These are phyloP conservation scores for Drosophila melanosoma DNA, from an alignment of 2,888 invertebrate species.

Conservation along the genomic window DNA sequence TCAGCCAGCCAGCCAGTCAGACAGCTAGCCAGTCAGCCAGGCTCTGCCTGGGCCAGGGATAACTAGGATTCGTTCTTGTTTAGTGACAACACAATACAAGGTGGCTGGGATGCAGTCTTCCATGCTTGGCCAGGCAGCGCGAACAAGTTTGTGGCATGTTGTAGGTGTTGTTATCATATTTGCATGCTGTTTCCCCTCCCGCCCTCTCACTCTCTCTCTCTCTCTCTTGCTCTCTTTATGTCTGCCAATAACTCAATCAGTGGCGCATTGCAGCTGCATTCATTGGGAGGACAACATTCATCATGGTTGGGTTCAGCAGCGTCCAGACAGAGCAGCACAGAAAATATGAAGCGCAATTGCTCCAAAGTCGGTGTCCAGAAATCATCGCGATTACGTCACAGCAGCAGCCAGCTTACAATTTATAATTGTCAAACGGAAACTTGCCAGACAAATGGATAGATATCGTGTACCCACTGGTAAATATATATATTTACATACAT, in stretches of 20 bases:
- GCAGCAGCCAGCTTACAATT: slow-evolving; percentile 70
- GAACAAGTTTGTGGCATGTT: slow-evolving; percentile 69
- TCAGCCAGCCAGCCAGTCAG: slow-evolving; percentile 13
- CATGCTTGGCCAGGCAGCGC: slow-evolving; percentile 58
- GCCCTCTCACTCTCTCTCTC: not conserved
- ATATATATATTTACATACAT: not conserved
- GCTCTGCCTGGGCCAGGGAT: slow-evolving; percentile 51
- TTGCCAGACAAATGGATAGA: slow-evolving; percentile 73
- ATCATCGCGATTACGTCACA: slow-evolving; percentile 78
- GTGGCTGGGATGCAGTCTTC: slow-evolving; percentile 32
- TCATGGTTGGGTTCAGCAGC: slow-evolving; percentile 43
- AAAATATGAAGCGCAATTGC: slow-evolving; percentile 60
- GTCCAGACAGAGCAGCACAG: not conserved
- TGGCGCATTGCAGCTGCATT: slow-evolving; percentile 70
- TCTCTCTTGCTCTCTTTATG: not conserved
- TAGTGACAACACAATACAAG: slow-evolving; percentile 64
- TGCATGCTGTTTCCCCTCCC: slow-evolving; percentile 31
- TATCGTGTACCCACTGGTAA: slow-evolving; percentile 23
- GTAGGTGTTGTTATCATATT: slow-evolving; percentile 76
- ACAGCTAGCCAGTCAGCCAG: slow-evolving; percentile 23
- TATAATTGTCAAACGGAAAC: slow-evolving; percentile 75
- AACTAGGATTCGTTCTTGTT: slow-evolving; percentile 51
- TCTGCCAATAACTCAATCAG: slow-evolving; percentile 73
- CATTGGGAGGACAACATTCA: slow-evolving; percentile 52
- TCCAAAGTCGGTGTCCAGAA: slow-evolving; percentile 44